Percentiles rank a stretch among this genome's conserved stretches.
Evolutionary conservation across 1,140 invertebrate species (phyloP).

Genomic region (Drosophila teissieri): DNA sequence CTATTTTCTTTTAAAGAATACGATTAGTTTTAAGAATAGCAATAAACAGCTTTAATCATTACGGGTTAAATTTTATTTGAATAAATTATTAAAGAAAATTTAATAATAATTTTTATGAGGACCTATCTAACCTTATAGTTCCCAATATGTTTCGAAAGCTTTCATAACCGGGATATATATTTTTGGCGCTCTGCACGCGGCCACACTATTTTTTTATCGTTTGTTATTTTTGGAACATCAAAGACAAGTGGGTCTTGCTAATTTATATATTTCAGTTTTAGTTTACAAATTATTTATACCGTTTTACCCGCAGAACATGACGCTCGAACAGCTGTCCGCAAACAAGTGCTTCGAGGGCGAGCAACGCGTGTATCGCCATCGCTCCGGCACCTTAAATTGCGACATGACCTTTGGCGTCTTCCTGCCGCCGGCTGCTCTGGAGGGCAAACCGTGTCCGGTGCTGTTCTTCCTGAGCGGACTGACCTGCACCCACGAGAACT

Average conservation of each 20-base stretch:
- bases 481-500: slow-evolving; percentile 98
- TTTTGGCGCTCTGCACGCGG: slow-evolving; percentile 1
- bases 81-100: too few species aligned
- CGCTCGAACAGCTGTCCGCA: slow-evolving; percentile 61
- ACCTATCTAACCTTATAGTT: neutral
- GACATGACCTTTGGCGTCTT: slow-evolving; percentile 97
- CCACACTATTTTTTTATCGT: slow-evolving; percentile 26
- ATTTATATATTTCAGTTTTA: too few species aligned
- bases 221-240: slow-evolving; percentile 36
- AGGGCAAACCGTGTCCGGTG: slow-evolving; percentile 90
- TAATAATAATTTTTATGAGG: too few species aligned
- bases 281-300: neutral
- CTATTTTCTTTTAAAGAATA: too few species aligned
- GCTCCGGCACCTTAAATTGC: slow-evolving; percentile 92
- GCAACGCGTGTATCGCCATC: slow-evolving; percentile 90
- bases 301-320: slow-evolving; percentile 51
- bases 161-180: too few species aligned
- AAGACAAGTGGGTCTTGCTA: slow-evolving; percentile 1
- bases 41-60: neutral
- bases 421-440: slow-evolving; percentile 91
- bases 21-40: too few species aligned
- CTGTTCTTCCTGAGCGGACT: slow-evolving; percentile 98
- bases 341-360: slow-evolving; percentile 74
- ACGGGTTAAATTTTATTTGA: neutral
- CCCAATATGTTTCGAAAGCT: neutral